phyloP scores from a whole-genome alignment of 1,140 invertebrate genomes.

The Caenorhabditis briggsae region DNA sequence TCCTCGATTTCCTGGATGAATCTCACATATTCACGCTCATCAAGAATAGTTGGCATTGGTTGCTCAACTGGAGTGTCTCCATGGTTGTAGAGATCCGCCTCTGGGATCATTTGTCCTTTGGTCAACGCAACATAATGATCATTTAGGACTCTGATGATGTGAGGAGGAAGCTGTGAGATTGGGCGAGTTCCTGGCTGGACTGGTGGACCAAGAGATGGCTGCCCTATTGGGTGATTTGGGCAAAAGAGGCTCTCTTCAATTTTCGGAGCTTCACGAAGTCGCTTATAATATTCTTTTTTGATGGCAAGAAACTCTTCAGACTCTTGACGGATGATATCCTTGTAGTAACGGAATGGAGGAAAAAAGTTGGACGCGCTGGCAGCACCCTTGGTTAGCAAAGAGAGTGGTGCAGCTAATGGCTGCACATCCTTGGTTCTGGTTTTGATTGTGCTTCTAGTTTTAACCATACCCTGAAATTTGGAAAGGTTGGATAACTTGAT shows the following conservation, averaged over 20 bases:
- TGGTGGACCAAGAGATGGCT: background rate
- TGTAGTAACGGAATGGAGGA: background rate
- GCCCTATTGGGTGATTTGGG: background rate
- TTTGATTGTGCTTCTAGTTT: background rate
- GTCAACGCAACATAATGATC: slow-evolving; percentile 39
- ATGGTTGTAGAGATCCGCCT: slow-evolving; percentile 36
- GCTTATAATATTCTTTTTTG: background rate
- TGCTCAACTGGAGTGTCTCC: slow-evolving; percentile 5
- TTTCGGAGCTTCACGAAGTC: background rate
- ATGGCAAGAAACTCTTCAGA: background rate
- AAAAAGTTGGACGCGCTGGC: background rate
- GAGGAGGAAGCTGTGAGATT: slow-evolving; percentile 13
- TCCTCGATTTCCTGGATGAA: slow-evolving; percentile 15
- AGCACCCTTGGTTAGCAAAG: background rate
- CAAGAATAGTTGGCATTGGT: slow-evolving; percentile 3
- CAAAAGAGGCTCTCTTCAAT: background rate
- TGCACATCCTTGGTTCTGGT: slow-evolving; percentile 1
- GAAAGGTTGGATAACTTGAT: too few species aligned
- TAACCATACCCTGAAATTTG: slow-evolving; percentile 35
- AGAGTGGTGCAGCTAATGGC: background rate
- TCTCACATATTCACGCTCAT: background rate
- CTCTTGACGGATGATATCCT: background rate
- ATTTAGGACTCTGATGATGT: background rate
- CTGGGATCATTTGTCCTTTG: background rate
- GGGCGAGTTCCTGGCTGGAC: background rate